Percentiles rank a stretch among this genome's conserved stretches.
Conservation (phyloP, 2,888 invertebrate genomes). For the Adelphocoris suturalis region DNA sequence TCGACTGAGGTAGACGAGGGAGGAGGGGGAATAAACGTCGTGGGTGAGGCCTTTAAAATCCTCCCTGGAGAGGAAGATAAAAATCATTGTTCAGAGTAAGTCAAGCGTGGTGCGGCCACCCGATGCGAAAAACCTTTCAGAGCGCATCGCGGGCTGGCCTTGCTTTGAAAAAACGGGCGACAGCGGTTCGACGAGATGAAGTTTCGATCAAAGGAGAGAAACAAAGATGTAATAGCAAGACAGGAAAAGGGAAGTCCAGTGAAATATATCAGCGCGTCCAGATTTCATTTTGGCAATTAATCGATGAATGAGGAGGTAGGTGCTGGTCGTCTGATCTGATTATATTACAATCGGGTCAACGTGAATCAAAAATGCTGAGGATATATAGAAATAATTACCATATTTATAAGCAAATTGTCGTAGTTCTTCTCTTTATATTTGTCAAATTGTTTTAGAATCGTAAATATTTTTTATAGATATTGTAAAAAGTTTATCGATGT, state of each 20-base stretch:
- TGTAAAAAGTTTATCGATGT: too few relatives aligned
- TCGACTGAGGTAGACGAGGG: background rate
- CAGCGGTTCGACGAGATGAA: background rate
- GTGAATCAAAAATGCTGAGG: too few relatives aligned
- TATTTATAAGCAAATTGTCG: too few relatives aligned
- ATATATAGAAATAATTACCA: too few relatives aligned
- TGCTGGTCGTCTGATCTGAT: too few relatives aligned
- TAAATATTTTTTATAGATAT: too few relatives aligned
- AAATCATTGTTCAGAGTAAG: slow-evolving; percentile 62
- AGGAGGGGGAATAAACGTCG: background rate
- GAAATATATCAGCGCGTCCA: too few relatives aligned
- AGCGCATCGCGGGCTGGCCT: background rate
- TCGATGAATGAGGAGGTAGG: too few relatives aligned
- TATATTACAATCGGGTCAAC: too few relatives aligned
- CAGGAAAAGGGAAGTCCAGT: background rate
- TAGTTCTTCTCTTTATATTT: too few relatives aligned
- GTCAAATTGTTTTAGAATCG: too few relatives aligned
- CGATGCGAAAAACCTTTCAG: slow-evolving; percentile 22
- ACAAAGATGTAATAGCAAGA: background rate
- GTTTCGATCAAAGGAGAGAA: background rate
- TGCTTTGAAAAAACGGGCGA: background rate
- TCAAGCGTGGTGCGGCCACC: slow-evolving; percentile 44
- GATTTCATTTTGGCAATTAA: too few relatives aligned
- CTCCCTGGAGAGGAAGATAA: slow-evolving; percentile 42
- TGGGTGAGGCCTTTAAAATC: slow-evolving; percentile 54